Base-by-base conservation (phyloP, 2,797 vertebrate genomes). In the Merluccius polli region DNA sequence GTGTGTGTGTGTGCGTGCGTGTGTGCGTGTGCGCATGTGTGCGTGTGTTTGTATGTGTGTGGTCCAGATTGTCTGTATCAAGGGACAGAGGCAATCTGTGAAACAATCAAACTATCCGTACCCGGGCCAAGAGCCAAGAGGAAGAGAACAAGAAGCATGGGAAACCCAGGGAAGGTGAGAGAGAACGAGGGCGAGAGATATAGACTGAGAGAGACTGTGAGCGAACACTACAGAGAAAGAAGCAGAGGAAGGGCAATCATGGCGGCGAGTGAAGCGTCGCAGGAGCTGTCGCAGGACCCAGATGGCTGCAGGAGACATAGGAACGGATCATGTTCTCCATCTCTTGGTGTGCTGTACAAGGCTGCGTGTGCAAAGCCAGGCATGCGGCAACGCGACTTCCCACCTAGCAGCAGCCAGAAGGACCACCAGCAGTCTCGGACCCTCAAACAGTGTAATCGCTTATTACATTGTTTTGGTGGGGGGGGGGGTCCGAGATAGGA, bases 21-120 rank as follows among this genome's bases (percentile, higher is more conserved):
- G 13, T 44, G 41, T 44, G 33, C 7, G 38, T 77, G 27, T 52
- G 1, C 65, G 31, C 27, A 27, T 71, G 38, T 48, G 4, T 52
- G 78, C 77, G 48, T 74, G 59, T 73, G 59, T 78, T 73, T 73
- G 59, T 77, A 1, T 71, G 76, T 32, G 79, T 84, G 83, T 83
- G 84, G 82, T 80, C 82, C 73, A 68, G 72, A 52, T 75, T 75
- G 74, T 72, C 84, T 80, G 70, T 80, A 78, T 81, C 77, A 76
- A 72, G 74, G 77, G 48, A 78, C 67, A 77, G 69, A 83, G 67
- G 79, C 68, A 81, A 87, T 86, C 84, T 84, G 73, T 83, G 73
- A 86, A 84, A 82, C 77, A 81, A 85, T 85, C 77, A 77, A 77
- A 83, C 77, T 74, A 77, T 74, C 82, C 78, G 76, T 79, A 81